Evolutionary conservation across 2,888 invertebrate species (phyloP).

Genomic region (Ectropis crepuscularia): DNA sequence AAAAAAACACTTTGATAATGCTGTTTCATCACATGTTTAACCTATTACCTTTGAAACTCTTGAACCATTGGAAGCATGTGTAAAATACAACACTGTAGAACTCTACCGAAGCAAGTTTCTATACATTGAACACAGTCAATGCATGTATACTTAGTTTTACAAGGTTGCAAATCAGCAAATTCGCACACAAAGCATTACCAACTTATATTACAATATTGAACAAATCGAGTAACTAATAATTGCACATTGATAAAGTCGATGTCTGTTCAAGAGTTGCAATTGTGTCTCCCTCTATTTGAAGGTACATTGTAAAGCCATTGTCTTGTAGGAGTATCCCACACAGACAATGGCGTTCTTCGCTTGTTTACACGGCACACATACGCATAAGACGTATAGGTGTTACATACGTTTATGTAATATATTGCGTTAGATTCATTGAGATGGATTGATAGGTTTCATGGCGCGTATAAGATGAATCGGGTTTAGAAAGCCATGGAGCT

Average conservation of each 20-base stretch:
- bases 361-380: constrained; percentile 8
- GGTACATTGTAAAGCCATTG: too few relatives aligned
- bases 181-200: not conserved
- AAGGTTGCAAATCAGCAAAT: not conserved
- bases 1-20: too few relatives aligned
- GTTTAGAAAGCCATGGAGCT: constrained; percentile 7
- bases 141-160: not conserved
- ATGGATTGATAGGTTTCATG: constrained; percentile 4
- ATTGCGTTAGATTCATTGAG: constrained; percentile 4
- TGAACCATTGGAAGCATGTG: too few relatives aligned
- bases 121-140: not conserved
- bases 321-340: not conserved
- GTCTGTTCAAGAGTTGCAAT: not conserved
- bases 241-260: too few relatives aligned
- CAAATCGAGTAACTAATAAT: not conserved
- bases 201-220: not conserved
- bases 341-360: constrained; percentile 5
- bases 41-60: not conserved
- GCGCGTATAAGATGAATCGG: constrained; percentile 4
- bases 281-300: not conserved
- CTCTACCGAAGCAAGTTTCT: not conserved
- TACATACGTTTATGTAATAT: constrained; percentile 7
- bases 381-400: not conserved
- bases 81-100: not conserved
- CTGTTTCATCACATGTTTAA: not conserved